Conservation (phyloP, 2,888 invertebrate species). For the Drosophila anomelani region DNA sequence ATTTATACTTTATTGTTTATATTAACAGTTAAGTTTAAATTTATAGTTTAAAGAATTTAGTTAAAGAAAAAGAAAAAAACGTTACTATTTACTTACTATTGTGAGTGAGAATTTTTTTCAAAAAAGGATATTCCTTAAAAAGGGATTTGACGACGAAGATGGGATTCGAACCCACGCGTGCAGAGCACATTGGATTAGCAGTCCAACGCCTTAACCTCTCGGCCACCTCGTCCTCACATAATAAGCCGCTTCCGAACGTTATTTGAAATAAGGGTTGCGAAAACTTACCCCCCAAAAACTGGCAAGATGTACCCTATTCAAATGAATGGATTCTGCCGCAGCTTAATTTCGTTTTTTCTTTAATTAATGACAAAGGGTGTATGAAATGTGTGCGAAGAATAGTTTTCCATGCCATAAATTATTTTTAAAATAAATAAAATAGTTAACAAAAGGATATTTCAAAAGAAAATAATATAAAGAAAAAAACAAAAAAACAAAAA, state of each 20-base stretch:
- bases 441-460: not conserved
- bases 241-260: not conserved
- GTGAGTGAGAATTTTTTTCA: not conserved
- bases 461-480: not conserved
- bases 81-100: no score
- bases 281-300: not conserved
- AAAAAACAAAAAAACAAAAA: constrained; percentile 12
- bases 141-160: constrained; percentile 87
- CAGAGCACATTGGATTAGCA: constrained; percentile 94
- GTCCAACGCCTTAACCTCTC: constrained; percentile 94
- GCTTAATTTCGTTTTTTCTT: no score
- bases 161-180: constrained; percentile 94
- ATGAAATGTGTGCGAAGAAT: not conserved
- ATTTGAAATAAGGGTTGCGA: constrained; percentile 4
- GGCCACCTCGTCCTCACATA: constrained; percentile 89
- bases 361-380: not conserved
- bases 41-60: not conserved
- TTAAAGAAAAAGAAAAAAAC: not conserved
- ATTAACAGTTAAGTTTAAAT: not conserved
- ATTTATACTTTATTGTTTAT: not conserved
- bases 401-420: not conserved
- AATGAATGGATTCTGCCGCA: no score
- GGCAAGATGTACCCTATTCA: no score
- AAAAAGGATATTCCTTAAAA: not conserved
- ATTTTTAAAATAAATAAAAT: no score